These are phyloP conservation scores for Sarcophaga caerulescens DNA, from an alignment of 2,888 invertebrate genomes.

Conservation along the genomic window DNA sequence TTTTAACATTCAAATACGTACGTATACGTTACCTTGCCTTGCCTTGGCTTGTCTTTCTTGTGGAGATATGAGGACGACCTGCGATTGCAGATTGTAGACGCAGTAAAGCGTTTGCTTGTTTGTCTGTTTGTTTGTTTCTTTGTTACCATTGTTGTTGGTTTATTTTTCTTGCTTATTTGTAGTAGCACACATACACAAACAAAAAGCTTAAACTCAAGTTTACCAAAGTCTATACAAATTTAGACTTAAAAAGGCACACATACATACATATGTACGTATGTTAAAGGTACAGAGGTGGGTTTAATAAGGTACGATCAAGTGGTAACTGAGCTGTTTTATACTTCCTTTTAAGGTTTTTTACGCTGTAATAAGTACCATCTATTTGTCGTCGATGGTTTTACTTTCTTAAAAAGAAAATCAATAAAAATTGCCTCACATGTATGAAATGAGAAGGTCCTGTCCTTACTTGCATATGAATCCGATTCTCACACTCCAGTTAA, in stretches of 20 bases:
- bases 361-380: too few species aligned
- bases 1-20: constrained; percentile 18
- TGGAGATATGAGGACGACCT: background rate
- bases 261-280: background rate
- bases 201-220: constrained; percentile 50
- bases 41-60: too few species aligned
- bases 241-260: constrained; percentile 29
- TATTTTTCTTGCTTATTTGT: constrained; percentile 30
- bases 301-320: background rate
- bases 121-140: constrained; percentile 16
- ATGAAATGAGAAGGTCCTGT: too few species aligned
- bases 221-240: constrained; percentile 54
- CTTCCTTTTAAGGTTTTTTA: too few species aligned
- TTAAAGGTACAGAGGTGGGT: background rate
- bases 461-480: too few species aligned
- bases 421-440: too few species aligned
- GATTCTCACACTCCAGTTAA: too few species aligned
- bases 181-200: background rate
- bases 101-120: constrained; percentile 22
- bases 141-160: constrained; percentile 1
- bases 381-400: too few species aligned
- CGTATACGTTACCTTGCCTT: background rate
- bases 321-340: background rate
- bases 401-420: too few species aligned
- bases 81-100: background rate